A percentile compares a stretch with the other conserved stretches of the same genome.
Conservation (phyloP, 1,140 invertebrate species). For the Drosophila melanica region DNA sequence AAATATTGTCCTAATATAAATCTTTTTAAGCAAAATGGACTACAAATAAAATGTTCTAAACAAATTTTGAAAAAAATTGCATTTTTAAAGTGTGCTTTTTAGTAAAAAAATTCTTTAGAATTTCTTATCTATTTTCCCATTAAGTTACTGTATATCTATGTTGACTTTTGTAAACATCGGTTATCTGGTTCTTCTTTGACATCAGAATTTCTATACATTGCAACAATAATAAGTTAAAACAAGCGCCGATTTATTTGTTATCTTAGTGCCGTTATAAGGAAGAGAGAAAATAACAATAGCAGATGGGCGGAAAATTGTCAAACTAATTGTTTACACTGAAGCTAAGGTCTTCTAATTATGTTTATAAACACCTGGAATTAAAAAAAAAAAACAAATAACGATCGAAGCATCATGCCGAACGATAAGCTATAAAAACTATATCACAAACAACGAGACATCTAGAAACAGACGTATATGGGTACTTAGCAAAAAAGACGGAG, state of each 20-base stretch:
- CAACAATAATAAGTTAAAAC: constrained; percentile 13
- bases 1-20: too few relatives aligned
- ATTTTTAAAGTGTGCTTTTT: too few relatives aligned
- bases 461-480: neutral
- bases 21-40: too few relatives aligned
- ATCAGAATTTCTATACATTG: constrained; percentile 8
- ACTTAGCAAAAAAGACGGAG: constrained; percentile 1
- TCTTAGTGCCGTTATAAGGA: constrained; percentile 40
- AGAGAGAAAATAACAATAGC: constrained; percentile 19
- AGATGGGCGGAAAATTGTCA: constrained; percentile 8
- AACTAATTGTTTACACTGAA: constrained; percentile 20
- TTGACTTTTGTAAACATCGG: neutral
- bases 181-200: constrained; percentile 10
- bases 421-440: neutral
- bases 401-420: constrained; percentile 11
- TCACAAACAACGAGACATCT: neutral
- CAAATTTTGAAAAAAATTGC: too few relatives aligned
- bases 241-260: constrained; percentile 73
- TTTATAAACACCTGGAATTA: constrained; percentile 47
- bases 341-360: constrained; percentile 53
- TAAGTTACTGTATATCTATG: neutral
- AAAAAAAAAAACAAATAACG: constrained; percentile 23
- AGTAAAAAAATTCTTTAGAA: too few relatives aligned
- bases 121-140: too few relatives aligned
- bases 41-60: too few relatives aligned